Evolutionary conservation across 2,113 vertebrate genomes (phyloP).

Genomic region (Piaya cayana): DNA sequence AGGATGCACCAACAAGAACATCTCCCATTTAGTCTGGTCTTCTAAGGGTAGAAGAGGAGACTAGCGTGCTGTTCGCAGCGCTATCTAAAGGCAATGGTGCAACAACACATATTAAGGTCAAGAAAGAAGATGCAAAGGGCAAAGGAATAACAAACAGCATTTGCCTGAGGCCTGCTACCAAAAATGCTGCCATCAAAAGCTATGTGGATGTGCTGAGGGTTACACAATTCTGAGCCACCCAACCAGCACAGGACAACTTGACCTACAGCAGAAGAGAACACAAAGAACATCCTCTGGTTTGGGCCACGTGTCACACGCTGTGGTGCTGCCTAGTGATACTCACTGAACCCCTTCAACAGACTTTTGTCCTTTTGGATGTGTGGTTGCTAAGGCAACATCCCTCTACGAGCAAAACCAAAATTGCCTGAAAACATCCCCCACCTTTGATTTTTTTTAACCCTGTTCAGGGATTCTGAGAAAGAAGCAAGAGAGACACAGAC

Average conservation of each 20-base stretch:
- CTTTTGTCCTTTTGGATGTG: neutral
- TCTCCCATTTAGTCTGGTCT: neutral
- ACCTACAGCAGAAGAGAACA: neutral
- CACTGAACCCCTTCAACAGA: neutral
- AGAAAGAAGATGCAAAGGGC: neutral
- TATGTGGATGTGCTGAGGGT: neutral
- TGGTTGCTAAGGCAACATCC: neutral
- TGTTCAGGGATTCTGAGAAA: neutral
- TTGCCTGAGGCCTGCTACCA: neutral
- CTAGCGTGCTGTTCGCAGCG: neutral
- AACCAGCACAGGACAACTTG: neutral
- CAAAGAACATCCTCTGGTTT: neutral
- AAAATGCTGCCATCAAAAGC: neutral
- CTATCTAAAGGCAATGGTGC: neutral
- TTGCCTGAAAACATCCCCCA: neutral
- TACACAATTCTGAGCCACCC: neutral
- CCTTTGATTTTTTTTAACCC: neutral
- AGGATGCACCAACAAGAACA: neutral
- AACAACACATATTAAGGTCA: neutral
- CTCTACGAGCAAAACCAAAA: neutral
- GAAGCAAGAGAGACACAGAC: neutral
- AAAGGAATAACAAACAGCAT: neutral
- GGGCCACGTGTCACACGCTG: fast-evolving
- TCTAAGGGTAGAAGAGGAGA: neutral
- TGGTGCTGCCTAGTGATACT: neutral